Percentiles rank a stretch among this genome's conserved stretches.
These are phyloP conservation scores for Cephonodes hylas DNA, from an alignment of 2,888 invertebrate species.

Conservation along the genomic window DNA sequence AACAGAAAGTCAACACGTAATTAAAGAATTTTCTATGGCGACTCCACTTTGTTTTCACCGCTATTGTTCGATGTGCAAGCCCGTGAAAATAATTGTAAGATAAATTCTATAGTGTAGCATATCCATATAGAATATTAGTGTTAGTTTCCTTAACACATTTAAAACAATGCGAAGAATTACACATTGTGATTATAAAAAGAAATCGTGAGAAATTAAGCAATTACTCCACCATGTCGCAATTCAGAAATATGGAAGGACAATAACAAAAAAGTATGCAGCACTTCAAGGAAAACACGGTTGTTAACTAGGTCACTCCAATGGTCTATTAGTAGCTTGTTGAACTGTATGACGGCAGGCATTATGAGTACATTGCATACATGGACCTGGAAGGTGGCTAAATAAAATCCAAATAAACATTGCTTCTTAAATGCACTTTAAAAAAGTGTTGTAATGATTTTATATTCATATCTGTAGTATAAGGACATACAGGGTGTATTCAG, in stretches of 20 bases:
- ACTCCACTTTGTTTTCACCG: constrained; percentile 66
- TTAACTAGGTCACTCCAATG: background rate
- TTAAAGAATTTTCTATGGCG: constrained; percentile 48
- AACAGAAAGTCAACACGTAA: constrained; percentile 59
- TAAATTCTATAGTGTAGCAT: background rate
- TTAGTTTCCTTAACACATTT: constrained; percentile 3
- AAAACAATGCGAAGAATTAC: background rate
- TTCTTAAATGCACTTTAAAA: too few relatives aligned
- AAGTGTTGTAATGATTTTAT: too few relatives aligned
- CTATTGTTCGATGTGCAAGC: constrained; percentile 67
- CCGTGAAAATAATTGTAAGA: constrained; percentile 50
- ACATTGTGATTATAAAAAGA: constrained; percentile 5
- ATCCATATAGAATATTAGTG: background rate
- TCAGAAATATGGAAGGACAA: background rate
- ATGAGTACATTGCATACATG: too few relatives aligned
- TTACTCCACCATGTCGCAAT: background rate
- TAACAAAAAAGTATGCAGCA: background rate
- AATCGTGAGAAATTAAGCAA: constrained; percentile 10
- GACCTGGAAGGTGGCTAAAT: too few relatives aligned
- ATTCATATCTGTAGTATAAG: too few relatives aligned
- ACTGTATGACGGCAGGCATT: too few relatives aligned
- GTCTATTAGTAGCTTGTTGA: background rate
- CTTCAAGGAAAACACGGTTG: background rate
- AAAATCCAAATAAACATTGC: too few relatives aligned
- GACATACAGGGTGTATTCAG: too few relatives aligned